phyloP scores from a whole-genome alignment of 2,888 invertebrate species.

The Aspidiotus rigidus region DNA sequence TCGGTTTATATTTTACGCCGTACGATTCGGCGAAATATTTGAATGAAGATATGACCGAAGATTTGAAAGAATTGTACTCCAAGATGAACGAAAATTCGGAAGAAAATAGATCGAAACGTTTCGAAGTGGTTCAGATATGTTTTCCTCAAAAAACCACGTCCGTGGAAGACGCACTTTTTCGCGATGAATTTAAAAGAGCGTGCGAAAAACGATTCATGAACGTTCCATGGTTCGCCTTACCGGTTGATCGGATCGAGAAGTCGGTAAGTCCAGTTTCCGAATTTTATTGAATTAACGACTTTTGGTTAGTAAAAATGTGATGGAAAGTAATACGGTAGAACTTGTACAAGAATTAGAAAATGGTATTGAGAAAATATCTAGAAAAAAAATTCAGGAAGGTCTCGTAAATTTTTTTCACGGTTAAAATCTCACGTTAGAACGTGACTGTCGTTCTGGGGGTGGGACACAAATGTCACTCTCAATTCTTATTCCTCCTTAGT shows the following conservation, averaged over 20 bases:
- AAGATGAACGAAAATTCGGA: constrained; percentile 11
- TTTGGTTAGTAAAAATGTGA: too few species aligned
- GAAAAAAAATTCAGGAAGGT: background rate
- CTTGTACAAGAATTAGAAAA: background rate
- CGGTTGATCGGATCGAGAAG: constrained; percentile 59
- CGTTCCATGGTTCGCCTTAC: constrained; percentile 59
- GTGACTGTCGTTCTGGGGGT: background rate
- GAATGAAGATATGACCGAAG: constrained; percentile 24
- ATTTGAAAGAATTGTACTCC: constrained; percentile 18
- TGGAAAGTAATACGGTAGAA: background rate
- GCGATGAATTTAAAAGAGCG: constrained; percentile 22
- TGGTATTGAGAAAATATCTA: background rate
- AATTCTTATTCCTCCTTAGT: background rate
- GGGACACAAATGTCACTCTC: background rate
- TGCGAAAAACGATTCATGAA: constrained; percentile 29
- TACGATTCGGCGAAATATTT: constrained; percentile 9
- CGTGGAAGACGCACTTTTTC: background rate
- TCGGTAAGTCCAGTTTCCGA: constrained; percentile 48
- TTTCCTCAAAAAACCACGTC: constrained; percentile 3
- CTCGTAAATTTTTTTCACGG: too few species aligned
- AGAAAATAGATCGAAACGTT: constrained; percentile 6
- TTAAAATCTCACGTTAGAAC: too few species aligned
- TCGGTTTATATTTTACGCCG: constrained; percentile 21
- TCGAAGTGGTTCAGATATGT: constrained; percentile 25
- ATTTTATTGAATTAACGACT: background rate